Conservation (phyloP, 2,113 vertebrate genomes). For the Podarcis cretensis region DNA sequence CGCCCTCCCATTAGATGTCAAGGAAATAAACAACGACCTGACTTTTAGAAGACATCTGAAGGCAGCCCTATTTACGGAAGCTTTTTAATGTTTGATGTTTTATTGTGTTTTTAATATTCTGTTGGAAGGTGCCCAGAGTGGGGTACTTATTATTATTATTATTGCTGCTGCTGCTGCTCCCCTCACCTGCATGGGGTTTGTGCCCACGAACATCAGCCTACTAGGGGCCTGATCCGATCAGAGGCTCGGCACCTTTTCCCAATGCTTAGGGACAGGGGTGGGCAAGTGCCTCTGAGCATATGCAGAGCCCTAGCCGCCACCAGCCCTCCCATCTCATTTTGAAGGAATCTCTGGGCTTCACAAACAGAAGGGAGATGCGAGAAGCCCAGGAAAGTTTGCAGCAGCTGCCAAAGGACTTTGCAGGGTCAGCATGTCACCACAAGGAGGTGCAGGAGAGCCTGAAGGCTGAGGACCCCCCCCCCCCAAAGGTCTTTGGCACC, state of each 20-base stretch:
- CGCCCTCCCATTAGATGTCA: too few species aligned
- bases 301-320: background rate
- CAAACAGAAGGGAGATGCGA: background rate
- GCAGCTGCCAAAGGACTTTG: background rate
- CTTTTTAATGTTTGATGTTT: too few species aligned
- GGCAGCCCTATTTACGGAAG: too few species aligned
- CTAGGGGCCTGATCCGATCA: background rate
- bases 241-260: background rate
- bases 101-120: too few species aligned
- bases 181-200: too few species aligned
- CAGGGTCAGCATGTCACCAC: background rate
- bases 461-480: background rate
- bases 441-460: slow-evolving; percentile 60
- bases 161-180: too few species aligned
- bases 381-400: background rate
- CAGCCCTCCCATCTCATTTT: background rate
- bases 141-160: too few species aligned
- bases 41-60: too few species aligned
- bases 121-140: too few species aligned
- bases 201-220: too few species aligned
- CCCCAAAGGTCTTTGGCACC: background rate
- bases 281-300: background rate
- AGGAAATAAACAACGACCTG: too few species aligned
- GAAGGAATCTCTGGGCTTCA: background rate
- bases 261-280: background rate